Evolutionary conservation across 2,888 invertebrate species (phyloP), one percentile per base, ranked within the genome.

Genomic region (Heliconius cydno): DNA sequence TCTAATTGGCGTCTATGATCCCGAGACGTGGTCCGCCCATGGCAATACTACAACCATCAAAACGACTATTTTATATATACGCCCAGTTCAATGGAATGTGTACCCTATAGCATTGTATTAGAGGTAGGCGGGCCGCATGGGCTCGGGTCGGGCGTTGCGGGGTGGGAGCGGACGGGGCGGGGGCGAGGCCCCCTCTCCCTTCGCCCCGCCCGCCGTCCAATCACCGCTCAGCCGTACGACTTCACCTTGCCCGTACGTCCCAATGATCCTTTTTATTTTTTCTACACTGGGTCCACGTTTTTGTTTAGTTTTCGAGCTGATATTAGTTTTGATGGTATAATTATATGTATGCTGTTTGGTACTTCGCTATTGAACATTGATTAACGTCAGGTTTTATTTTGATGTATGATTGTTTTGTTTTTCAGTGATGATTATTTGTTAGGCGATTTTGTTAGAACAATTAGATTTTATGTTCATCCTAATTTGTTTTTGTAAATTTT

Each of bases 201-300:
- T 92, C 89, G 90, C 90, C 91, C 92, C 92, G 90, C 90, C 84
- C 81, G 83, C 85, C 88, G 89, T 85, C 94, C 94, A 94, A 94
- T 95, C 89, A 87, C 86, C 82, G 90, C 87, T 83, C 91, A 87
- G 83, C 89, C 89, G 90, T 85, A 89, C 92, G 94, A 91, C 88
- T 90, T 92, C 88, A 94, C 94, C 92, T 94, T 94, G 94, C 89
- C 90, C 89, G 91, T 89, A 90, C 94, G 94, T 93, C 93, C 93
- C 91, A 89, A 84, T 86, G 87, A 88, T 90, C 90, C 90, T 92
- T 92, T 92, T 90, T 88, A 82, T 88, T 88, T 90, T 83, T 84
- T 82, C 73, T 81, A 77, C 78, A 74, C 78, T 85, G 84, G 52
- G 82, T 63, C 86, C 84, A 85, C 85, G 86, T 85, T 89, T 88